A percentile compares a stretch with the other conserved stretches of the same genome.
Conservation (phyloP, 2,888 invertebrate genomes). For the Eilema sororculum region DNA sequence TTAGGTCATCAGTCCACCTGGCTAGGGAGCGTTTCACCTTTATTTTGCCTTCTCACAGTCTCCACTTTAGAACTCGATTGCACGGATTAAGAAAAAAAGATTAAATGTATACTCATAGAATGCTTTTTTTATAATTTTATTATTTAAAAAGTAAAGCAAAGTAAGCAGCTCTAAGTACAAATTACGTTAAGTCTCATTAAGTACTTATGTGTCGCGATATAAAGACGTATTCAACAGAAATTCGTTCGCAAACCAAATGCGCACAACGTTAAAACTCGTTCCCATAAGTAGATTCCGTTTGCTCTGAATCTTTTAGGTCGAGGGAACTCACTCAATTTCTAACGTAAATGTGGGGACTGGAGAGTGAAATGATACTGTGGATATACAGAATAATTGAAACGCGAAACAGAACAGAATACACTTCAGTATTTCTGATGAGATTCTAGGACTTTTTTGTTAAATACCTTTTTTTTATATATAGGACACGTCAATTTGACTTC, state of each 20-base stretch:
- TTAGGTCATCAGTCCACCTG: too few relatives aligned
- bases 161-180: background rate
- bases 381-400: constrained; percentile 1
- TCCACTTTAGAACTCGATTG: too few relatives aligned
- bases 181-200: background rate
- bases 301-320: constrained; percentile 12
- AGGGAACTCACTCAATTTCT: background rate
- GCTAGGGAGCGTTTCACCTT: too few relatives aligned
- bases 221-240: background rate
- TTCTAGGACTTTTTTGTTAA: too few relatives aligned
- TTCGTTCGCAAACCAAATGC: background rate
- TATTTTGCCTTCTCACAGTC: too few relatives aligned
- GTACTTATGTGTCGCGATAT: background rate
- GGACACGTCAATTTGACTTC: too few relatives aligned
- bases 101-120: too few relatives aligned
- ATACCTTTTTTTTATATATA: too few relatives aligned
- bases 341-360: background rate
- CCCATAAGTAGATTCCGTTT: constrained; percentile 5
- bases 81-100: too few relatives aligned
- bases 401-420: background rate
- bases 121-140: too few relatives aligned
- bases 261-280: background rate
- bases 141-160: too few relatives aligned
- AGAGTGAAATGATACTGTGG: background rate
- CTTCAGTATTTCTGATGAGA: too few relatives aligned